phyloP scores from a whole-genome alignment of 2,888 invertebrate genomes.

The Elaeidobius kamerunicus region DNA sequence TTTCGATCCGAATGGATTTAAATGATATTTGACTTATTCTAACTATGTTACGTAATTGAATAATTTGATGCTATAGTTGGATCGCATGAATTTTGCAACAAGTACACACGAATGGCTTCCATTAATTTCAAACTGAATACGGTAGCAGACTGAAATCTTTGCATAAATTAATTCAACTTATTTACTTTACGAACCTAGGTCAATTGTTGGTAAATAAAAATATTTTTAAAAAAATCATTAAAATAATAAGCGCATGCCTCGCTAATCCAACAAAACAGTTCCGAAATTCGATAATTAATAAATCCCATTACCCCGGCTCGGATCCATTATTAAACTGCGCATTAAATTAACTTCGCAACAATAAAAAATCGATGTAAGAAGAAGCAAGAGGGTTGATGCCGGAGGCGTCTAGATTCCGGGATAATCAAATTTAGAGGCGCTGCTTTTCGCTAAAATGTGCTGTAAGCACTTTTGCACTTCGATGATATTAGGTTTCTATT shows the following conservation, averaged over 20 bases:
- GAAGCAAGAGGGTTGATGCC: no score
- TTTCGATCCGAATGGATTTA: background rate
- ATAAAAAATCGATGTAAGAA: conserved; percentile 23
- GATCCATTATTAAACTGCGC: conserved; percentile 13
- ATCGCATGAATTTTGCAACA: background rate
- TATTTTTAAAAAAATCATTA: no score
- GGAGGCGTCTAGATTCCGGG: conserved; percentile 25
- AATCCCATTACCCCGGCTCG: background rate
- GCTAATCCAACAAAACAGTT: background rate
- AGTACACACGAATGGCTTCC: no score
- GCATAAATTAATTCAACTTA: no score
- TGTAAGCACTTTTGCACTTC: conserved; percentile 26
- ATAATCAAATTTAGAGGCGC: conserved; percentile 27
- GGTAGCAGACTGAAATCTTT: no score
- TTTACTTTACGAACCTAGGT: no score
- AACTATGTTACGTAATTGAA: background rate
- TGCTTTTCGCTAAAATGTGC: conserved; percentile 24
- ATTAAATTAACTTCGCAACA: background rate
- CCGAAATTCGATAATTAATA: conserved; percentile 5
- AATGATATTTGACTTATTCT: conserved; percentile 2
- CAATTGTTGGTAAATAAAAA: no score
- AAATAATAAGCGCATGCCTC: background rate
- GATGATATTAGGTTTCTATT: conserved; percentile 28
- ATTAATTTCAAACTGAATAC: no score
- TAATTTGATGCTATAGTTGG: background rate